phyloP scores from a whole-genome alignment of 2,113 vertebrate species.

The Oxyura jamaicensis region DNA sequence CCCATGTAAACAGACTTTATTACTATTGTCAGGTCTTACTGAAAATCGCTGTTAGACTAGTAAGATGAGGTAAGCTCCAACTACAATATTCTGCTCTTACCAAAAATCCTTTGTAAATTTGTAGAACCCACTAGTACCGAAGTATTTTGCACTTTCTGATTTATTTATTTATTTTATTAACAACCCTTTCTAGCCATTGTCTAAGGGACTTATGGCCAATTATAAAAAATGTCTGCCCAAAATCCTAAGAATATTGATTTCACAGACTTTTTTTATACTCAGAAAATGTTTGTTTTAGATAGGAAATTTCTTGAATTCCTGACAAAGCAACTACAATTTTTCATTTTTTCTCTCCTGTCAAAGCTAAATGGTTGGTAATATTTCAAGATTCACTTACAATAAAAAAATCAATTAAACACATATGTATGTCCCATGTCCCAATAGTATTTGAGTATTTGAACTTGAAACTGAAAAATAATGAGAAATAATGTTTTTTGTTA shows the following conservation, averaged over 20 bases:
- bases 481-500: not conserved
- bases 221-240: not conserved
- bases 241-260: not conserved
- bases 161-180: not conserved
- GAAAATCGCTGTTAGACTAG: conserved; percentile 1
- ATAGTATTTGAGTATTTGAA: not conserved
- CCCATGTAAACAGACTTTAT: conserved; percentile 21
- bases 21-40: conserved; percentile 16
- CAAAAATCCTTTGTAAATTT: not conserved
- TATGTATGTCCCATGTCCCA: not conserved
- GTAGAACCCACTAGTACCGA: not conserved
- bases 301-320: not conserved
- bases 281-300: not conserved
- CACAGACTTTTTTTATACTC: not conserved
- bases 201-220: not conserved
- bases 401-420: not conserved
- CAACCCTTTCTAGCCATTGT: not conserved
- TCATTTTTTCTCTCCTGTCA: not conserved
- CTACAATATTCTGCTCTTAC: not conserved
- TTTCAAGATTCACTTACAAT: not conserved
- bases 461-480: not conserved
- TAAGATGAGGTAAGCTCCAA: conserved; percentile 28
- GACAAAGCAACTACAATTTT: not conserved
- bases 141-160: not conserved
- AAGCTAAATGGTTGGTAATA: not conserved